Conservation (phyloP, 2,797 vertebrate genomes). For the Trachops cirrhosus region DNA sequence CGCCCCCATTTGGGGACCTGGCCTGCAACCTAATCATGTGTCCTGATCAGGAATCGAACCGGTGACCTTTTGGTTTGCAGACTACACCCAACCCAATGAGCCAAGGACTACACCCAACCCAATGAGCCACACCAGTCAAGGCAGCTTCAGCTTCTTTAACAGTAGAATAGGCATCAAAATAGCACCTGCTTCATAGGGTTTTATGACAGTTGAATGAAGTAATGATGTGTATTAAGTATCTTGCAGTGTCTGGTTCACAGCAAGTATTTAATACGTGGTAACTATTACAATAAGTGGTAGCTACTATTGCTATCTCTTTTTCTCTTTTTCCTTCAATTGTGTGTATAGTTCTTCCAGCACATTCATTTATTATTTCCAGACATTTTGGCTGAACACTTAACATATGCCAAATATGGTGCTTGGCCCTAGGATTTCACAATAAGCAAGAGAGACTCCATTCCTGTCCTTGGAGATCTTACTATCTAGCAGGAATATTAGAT, state of each 20-base stretch:
- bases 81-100: neutral
- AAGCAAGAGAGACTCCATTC: neutral
- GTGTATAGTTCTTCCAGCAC: neutral
- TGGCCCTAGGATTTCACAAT: neutral
- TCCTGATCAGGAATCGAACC: neutral
- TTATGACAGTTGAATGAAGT: neutral
- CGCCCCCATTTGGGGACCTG: neutral
- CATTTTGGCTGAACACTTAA: conserved; percentile 20
- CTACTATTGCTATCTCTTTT: neutral
- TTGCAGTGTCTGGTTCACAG: neutral
- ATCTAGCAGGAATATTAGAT: neutral
- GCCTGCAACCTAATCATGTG: neutral
- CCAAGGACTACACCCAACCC: neutral
- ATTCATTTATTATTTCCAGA: neutral
- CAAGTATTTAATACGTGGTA: conserved; percentile 23
- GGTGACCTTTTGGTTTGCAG: neutral
- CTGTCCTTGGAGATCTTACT: neutral
- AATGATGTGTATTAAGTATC: neutral
- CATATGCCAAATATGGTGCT: neutral
- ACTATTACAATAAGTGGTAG: neutral
- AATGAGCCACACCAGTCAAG: neutral
- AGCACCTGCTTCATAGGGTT: neutral
- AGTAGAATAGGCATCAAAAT: neutral
- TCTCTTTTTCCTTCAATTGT: neutral
- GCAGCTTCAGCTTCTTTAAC: neutral